Base-by-base conservation (phyloP, 1,140 invertebrate genomes). In the Thalassaphorura encarpata region DNA sequence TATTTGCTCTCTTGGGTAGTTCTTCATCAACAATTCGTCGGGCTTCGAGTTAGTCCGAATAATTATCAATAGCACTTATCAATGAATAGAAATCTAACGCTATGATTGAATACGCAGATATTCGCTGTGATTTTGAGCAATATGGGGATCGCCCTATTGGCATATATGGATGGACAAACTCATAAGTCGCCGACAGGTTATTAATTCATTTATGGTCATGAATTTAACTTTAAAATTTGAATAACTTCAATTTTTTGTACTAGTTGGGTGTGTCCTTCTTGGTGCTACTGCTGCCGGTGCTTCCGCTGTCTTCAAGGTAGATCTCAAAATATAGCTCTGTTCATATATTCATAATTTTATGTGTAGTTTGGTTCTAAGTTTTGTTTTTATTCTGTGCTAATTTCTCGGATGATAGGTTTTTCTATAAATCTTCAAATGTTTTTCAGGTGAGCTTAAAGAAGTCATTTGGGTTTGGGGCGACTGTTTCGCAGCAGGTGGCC, bases 1-100 rank as follows among this genome's bases (percentile, higher is more conserved):
- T 97, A 96, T 71, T 75, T 96, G 8, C 76, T 97, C 2, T 94
- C 90, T 1, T 96, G 91, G 92, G 91, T 95, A 47, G 89, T 96
- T 65, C 75, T 96, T 39, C 91, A 96, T 69, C 88, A 96, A 68
- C 89, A 96, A 70, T 97, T 96, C 73, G 90, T 96, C 52, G 91
- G 91, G 43, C 84, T 95, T 16, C 76, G 91, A 75, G 92, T 97
- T 74, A 84, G 83, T 78, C 16, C 16, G 3, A n/a, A 36, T 31
- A 23, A 48, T 36, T n/a, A 11, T 11, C 11, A n/a, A 11, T 36
- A 11, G 33, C 11, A 36, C 33, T n/a, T n/a, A n/a, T n/a, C n/a
- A n/a, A n/a, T n/a, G n/a, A n/a, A n/a, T n/a, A n/a, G n/a, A n/a
- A n/a, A n/a, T n/a, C n/a, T n/a, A n/a, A n/a, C n/a, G n/a, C 19